Percentiles rank a stretch among this genome's conserved stretches.
Evolutionary conservation across 1,140 invertebrate species (phyloP).

Genomic region (Manduca sexta): DNA sequence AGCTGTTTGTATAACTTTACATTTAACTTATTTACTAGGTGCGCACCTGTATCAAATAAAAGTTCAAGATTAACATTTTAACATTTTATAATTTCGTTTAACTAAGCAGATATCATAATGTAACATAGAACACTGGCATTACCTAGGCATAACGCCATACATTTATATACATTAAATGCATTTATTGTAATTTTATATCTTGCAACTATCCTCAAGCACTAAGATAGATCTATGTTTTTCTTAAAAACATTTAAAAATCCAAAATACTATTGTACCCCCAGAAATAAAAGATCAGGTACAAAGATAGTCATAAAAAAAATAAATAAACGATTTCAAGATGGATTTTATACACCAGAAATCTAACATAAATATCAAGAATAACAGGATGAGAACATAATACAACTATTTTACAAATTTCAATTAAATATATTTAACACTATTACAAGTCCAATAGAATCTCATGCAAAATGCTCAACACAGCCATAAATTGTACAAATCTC

Average conservation of each 20-base stretch:
- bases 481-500: slow-evolving; percentile 4
- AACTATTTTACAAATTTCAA: neutral
- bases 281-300: slow-evolving; percentile 3
- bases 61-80: neutral
- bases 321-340: neutral
- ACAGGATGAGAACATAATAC: neutral
- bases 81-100: neutral
- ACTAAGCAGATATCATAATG: slow-evolving; percentile 20
- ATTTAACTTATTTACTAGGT: too few relatives aligned
- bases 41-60: too few relatives aligned
- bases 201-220: too few relatives aligned
- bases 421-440: neutral
- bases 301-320: slow-evolving; percentile 1
- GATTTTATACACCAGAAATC: neutral
- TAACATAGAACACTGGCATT: slow-evolving; percentile 28
- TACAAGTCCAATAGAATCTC: neutral
- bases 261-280: neutral
- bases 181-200: too few relatives aligned
- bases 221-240: too few relatives aligned
- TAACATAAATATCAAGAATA: slow-evolving; percentile 1
- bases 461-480: slow-evolving; percentile 23
- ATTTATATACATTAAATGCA: neutral
- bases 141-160: slow-evolving; percentile 11
- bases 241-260: too few relatives aligned
- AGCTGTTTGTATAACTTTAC: too few relatives aligned